Conservation (phyloP, 2,113 vertebrate genomes). For the Eclectus roratus region DNA sequence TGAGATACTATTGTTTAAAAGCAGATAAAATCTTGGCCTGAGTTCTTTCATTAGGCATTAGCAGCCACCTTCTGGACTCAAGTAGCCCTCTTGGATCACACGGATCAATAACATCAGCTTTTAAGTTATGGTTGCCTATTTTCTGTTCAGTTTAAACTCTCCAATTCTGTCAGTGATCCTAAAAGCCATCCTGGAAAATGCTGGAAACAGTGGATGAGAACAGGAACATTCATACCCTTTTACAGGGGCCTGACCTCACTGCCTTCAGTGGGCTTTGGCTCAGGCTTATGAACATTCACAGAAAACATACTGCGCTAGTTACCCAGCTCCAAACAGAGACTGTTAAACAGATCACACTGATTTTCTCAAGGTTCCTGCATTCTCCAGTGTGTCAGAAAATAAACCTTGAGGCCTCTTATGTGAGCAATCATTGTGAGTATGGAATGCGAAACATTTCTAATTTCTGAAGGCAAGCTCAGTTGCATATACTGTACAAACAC, state of each 20-base stretch:
- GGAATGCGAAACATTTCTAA: conserved; percentile 58
- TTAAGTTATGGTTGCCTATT: neutral
- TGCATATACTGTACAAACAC: conserved; percentile 26
- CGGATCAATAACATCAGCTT: neutral
- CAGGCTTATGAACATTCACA: neutral
- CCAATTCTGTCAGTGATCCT: fast-evolving
- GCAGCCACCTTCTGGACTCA: neutral
- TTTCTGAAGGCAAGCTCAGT: conserved; percentile 35
- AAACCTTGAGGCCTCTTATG: conserved; percentile 45
- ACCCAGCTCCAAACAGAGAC: neutral
- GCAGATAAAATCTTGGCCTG: neutral
- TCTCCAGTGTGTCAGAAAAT: conserved; percentile 57
- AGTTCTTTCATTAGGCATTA: neutral
- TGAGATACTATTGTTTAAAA: neutral
- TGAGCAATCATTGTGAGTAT: conserved; percentile 30
- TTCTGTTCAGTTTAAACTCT: neutral
- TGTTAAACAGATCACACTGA: conserved; percentile 1
- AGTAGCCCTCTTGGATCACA: neutral
- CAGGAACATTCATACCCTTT: neutral
- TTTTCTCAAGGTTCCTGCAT: conserved; percentile 45
- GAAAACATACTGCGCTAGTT: neutral
- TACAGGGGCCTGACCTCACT: neutral
- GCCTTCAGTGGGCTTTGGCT: neutral
- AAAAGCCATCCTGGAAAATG: neutral
- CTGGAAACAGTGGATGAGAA: fast-evolving